phyloP scores from a whole-genome alignment of 2,797 vertebrate genomes.

The Psittacula derbiana region DNA sequence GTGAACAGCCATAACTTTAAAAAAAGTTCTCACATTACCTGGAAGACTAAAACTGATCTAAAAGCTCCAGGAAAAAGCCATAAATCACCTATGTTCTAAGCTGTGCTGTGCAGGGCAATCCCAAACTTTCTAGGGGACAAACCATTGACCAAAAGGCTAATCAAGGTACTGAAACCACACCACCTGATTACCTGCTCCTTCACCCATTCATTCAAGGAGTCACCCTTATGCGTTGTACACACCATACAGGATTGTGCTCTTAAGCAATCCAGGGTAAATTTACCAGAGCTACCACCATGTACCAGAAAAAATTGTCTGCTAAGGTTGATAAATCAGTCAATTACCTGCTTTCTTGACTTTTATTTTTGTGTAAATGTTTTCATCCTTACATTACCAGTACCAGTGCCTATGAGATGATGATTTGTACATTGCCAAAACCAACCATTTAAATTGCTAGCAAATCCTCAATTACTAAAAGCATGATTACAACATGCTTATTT shows the following conservation, averaged over 20 bases:
- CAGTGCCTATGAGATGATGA: conserved; percentile 52
- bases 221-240: conserved; percentile 4
- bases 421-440: conserved; percentile 40
- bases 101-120: background rate
- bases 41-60: background rate
- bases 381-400: conserved; percentile 55
- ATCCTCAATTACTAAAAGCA: conserved; percentile 66
- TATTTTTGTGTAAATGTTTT: conserved; percentile 73
- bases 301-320: conserved; percentile 71
- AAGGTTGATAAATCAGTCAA: conserved; percentile 73
- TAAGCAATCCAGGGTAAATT: conserved; percentile 74
- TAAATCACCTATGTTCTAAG: background rate
- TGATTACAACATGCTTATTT: conserved; percentile 20
- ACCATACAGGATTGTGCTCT: conserved; percentile 60
- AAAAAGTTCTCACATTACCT: background rate
- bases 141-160: conserved; percentile 15
- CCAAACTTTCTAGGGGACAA: background rate
- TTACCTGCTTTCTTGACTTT: conserved; percentile 74
- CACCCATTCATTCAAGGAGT: conserved; percentile 2
- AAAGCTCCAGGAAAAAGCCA: background rate
- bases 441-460: conserved; percentile 60
- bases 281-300: conserved; percentile 64
- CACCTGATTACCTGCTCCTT: conserved; percentile 36
- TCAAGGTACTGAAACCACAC: background rate
- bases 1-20: background rate